Percentiles rank a stretch among this genome's conserved stretches.
Evolutionary conservation across 1,140 invertebrate species (phyloP).

Genomic region (Aphaenogaster ashmeadi): DNA sequence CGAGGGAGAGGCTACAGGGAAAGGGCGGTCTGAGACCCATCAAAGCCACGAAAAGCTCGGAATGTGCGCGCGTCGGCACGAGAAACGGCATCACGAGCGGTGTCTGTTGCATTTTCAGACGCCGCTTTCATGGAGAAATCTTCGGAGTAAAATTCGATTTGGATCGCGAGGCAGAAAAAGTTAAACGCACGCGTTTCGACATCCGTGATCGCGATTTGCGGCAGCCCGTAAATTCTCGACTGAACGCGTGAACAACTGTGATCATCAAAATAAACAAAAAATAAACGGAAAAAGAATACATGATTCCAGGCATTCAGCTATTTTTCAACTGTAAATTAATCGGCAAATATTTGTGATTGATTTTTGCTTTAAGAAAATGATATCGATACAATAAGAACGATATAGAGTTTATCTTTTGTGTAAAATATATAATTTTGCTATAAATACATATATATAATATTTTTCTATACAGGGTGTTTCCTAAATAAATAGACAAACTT

Average conservation of each 20-base stretch:
- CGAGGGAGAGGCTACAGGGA: constrained; percentile 79
- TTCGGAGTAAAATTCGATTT: constrained; percentile 61
- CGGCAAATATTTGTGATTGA: background rate
- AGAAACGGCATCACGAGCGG: constrained; percentile 68
- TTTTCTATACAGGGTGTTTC: too few species aligned
- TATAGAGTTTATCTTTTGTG: background rate
- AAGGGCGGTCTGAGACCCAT: constrained; percentile 83
- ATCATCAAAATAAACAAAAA: background rate
- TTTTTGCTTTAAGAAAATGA: background rate
- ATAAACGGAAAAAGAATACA: background rate
- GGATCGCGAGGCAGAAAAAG: constrained; percentile 43
- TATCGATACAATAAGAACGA: background rate
- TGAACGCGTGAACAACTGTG: background rate
- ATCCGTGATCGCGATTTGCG: constrained; percentile 5
- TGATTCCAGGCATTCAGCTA: background rate
- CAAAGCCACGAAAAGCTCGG: constrained; percentile 82
- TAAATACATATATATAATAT: too few species aligned
- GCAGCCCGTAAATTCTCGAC: background rate
- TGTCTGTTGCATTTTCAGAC: constrained; percentile 79
- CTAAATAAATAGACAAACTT: too few species aligned
- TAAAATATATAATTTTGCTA: too few species aligned
- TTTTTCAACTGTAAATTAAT: background rate
- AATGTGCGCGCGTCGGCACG: constrained; percentile 78
- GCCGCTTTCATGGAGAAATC: constrained; percentile 72
- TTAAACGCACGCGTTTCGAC: background rate